Evolutionary conservation across 2,797 vertebrate genomes (phyloP).

Genomic region (Pteronotus mesoamericanus): DNA sequence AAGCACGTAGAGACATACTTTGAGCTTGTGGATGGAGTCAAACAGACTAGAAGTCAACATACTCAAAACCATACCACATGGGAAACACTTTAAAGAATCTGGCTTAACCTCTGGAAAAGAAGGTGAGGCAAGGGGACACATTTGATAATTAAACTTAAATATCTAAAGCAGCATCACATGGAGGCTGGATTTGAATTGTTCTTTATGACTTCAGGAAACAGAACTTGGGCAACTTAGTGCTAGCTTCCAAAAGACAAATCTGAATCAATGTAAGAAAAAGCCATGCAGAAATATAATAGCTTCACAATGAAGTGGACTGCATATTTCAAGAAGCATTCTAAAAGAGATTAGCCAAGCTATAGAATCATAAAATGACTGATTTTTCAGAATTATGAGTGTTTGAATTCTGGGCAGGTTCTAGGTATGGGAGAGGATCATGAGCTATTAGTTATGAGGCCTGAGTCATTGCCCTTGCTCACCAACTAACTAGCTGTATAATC

Average conservation of each 20-base stretch:
- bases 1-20: not conserved
- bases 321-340: not conserved
- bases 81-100: constrained; percentile 6
- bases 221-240: not conserved
- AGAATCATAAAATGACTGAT: not conserved
- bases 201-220: not conserved
- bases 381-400: not conserved
- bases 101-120: not conserved
- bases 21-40: not conserved
- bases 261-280: not conserved
- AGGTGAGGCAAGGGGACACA: not conserved
- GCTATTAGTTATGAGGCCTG: not conserved
- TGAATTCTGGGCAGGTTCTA: not conserved
- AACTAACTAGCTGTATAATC: not conserved
- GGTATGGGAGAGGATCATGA: not conserved
- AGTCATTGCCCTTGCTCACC: not conserved
- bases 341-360: not conserved
- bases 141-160: constrained; percentile 7
- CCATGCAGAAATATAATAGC: not conserved
- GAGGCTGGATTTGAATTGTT: not conserved
- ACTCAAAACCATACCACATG: not conserved
- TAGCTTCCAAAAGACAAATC: not conserved
- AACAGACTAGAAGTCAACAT: not conserved
- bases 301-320: not conserved
- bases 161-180: not conserved